Evolutionary conservation across 1,140 invertebrate species (phyloP).

Genomic region (Drosophila lacertosa): DNA sequence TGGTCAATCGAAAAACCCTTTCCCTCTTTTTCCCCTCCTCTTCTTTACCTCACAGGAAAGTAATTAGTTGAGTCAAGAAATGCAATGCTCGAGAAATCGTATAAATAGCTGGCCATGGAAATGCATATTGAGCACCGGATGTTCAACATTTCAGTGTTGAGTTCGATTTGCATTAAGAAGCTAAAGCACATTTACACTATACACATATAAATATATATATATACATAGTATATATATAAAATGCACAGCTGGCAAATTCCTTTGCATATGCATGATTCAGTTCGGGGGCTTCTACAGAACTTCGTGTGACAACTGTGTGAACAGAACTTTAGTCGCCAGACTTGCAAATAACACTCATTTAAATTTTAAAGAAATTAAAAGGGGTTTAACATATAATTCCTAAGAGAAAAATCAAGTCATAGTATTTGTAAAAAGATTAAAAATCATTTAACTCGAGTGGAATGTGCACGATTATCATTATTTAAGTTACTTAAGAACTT

Average conservation of each 20-base stretch:
- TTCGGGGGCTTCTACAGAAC: background rate
- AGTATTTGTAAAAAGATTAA: too few species aligned
- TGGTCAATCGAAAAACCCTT: constrained; percentile 22
- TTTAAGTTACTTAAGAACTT: too few species aligned
- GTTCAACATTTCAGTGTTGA: constrained; percentile 22
- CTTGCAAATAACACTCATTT: background rate
- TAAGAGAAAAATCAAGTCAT: too few species aligned
- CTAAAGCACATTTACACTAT: constrained; percentile 18
- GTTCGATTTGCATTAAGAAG: constrained; percentile 52
- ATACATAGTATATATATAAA: too few species aligned
- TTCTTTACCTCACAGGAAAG: constrained; percentile 48
- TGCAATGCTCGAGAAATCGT: constrained; percentile 56
- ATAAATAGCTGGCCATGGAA: constrained; percentile 51
- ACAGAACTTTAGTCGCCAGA: background rate
- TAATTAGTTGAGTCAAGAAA: constrained; percentile 53
- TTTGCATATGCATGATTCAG: constrained; percentile 8
- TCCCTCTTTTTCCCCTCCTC: background rate
- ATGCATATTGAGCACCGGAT: constrained; percentile 49
- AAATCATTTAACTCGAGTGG: too few species aligned
- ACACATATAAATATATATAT: too few species aligned
- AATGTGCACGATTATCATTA: too few species aligned
- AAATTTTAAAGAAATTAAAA: too few species aligned
- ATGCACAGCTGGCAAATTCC: constrained; percentile 24
- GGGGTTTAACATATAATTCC: too few species aligned
- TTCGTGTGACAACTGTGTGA: constrained; percentile 13